Base-by-base conservation (phyloP, 2,888 invertebrate genomes). In the Nesidiocoris tenuis region DNA sequence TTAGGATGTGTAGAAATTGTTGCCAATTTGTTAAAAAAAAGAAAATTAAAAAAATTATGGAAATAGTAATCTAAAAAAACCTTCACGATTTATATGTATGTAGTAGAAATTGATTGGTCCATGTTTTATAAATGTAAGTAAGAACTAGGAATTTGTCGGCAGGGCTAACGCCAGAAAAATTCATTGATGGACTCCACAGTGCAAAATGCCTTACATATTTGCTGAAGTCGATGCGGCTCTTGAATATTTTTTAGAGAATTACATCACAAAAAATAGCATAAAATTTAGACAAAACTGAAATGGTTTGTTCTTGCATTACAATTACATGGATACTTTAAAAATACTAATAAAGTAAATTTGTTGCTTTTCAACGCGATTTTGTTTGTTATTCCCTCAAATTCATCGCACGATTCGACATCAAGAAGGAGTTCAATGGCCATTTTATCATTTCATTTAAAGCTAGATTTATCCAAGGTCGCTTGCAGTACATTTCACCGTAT, bases 331-430 rank as follows among this genome's bases (percentile, higher is more conserved):
- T 78, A 78, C 78, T 78, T 80, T 79, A 79, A 79, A 79, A 79
- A 77, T 80, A 80, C 80, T 80, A 80, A 80, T 80, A 79, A 79
- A 80, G 78, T 78, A 79, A 80, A 79, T 79, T 80, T 80, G 80
- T 80, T 80, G 80, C 80, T 80, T 80, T 79, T 78, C 74, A 70
- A 39, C 39, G 39, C 39, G 39, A 39, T 39, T n/a, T 54, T 39
- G 19, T 17, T 65, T 65, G 67, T 67, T 67, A 54, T 67, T n/a
- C n/a, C n/a, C n/a, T n/a, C n/a, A n/a, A n/a, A n/a, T n/a, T n/a
- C n/a, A n/a, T n/a, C n/a, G n/a, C n/a, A n/a, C n/a, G n/a, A n/a
- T n/a, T n/a, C n/a, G n/a, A n/a, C n/a, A n/a, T n/a, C n/a, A n/a
- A n/a, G n/a, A n/a, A n/a, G n/a, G n/a, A n/a, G n/a, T n/a, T n/a